Evolutionary conservation across 2,797 vertebrate genomes (phyloP), one percentile per base, ranked within the genome.

Genomic region (Enteromius afrohamiltoni): DNA sequence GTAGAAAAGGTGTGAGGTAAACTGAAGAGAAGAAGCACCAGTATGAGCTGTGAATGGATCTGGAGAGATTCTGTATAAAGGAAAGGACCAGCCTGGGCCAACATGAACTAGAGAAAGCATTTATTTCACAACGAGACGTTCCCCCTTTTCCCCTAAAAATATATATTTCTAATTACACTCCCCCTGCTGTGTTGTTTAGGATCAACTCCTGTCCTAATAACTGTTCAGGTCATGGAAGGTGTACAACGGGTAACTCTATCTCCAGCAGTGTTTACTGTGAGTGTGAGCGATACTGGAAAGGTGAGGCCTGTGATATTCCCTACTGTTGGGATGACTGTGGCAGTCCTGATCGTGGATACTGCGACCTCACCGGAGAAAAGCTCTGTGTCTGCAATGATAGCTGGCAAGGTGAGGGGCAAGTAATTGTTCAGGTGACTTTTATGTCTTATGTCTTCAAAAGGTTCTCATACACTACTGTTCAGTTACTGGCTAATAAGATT

Each of bases 251-350:
- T 21, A 79, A 71, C 71, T 85, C 58, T 79, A 95, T 95, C 3
- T 95, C 96, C 85, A 96, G 95, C 94, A 96, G 87, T 93, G 95
- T 76, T 45, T 67, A 75, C 51, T 85, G 74, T 1, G 68, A 78
- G 65, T 81, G 68, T 79, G 86, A 83, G 87, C 97, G 98, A 80
- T 99, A 99, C 83, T 99, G 98, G 98, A 99, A 99, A 89, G 98
- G 98, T 29, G 97, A 97, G 89, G 97, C 98, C 34, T 99, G 98
- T 60, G 96, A 99, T 84, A 97, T 98, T 85, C 97, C 97, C 0
- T 99, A 99, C 80, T 99, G 98, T 83, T 96, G 95, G 92, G 97
- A 97, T 93, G 98, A 99, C 87, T 99, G 98, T 7, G 98, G 98
- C 77, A 99, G 98, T 69, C 98, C 98, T 0, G 98, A 99, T 86